Base-by-base conservation (phyloP, 2,797 vertebrate species). In the Ibycter americanus region DNA sequence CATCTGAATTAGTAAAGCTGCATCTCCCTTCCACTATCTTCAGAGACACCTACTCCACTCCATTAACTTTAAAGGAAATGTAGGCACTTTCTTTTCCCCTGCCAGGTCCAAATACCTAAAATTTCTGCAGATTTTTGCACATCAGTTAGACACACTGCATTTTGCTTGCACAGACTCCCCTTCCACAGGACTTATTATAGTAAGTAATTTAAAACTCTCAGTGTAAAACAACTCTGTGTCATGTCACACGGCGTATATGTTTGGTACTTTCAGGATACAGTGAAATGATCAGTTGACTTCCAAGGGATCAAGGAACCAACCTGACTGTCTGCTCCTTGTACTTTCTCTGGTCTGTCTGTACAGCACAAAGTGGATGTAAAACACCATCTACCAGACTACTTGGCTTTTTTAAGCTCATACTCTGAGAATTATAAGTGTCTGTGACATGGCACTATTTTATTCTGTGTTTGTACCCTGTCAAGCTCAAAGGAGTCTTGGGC, bases 361-460 rank as follows among this genome's bases (percentile, higher is more conserved):
- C 15, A 61, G 29, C 23, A 56, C 15, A 56, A 80, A 92, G 23
- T 63, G 27, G 85, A 70, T 52, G 32, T 42, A 90, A 89, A 95
- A 42, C 40, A 59, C 36, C 38, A 44, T 56, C 63, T 46, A 25
- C 8, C 38, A 80, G 67, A 74, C 25, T 73, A 23, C 29, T 56
- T 67, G 49, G 4, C 23, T 95, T 76, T 90, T 93, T 70, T 2
- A 82, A 96, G 40, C 55, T 82, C 62, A 36, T 84, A 44, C 34
- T 83, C 36, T 46, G 78, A 83, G 71, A 91, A 87, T 73, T 83
- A 8, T 54, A 90, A 83, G 36, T 65, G 83, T 83, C 78, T 90
- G 67, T 92, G 87, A 78, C 56, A 67, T 23, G 36, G 32, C 71
- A 73, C 22, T 91, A 89, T 96, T 95, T 95, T 67, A 93, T 89